Conservation (phyloP, 2,797 vertebrate genomes). For the Gallinago solitaria region DNA sequence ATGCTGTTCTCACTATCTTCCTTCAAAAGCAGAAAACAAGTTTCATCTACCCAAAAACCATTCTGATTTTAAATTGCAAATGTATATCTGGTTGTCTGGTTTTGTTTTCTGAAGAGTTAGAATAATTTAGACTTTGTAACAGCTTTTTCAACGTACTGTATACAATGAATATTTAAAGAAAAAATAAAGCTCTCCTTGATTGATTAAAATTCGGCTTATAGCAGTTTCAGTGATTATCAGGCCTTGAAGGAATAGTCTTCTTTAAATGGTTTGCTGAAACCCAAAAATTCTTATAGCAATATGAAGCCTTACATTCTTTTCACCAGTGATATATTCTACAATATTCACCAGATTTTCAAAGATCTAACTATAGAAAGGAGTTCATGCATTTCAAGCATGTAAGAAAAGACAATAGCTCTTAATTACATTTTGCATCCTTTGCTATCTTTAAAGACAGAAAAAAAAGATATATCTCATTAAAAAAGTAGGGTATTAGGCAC, state of each 20-base stretch:
- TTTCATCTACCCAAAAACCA: neutral
- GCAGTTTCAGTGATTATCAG: neutral
- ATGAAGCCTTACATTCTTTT: neutral
- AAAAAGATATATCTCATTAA: too few relatives aligned
- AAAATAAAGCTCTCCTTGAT: neutral
- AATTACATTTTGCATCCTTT: neutral
- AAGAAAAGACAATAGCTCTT: neutral
- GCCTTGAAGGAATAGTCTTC: neutral
- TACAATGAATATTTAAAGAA: neutral
- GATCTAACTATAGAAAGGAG: neutral
- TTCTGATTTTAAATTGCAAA: neutral
- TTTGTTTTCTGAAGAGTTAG: neutral
- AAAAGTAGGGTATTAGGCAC: too few relatives aligned
- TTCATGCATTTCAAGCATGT: neutral
- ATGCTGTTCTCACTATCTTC: neutral
- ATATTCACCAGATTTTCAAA: neutral
- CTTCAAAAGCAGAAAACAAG: constrained; percentile 24
- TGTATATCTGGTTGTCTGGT: neutral
- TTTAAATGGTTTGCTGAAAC: constrained; percentile 4
- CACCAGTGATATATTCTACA: neutral
- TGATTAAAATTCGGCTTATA: neutral
- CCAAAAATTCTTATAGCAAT: neutral
- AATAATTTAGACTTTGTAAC: neutral
- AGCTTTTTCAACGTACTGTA: neutral
- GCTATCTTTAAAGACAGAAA: neutral